These are phyloP conservation scores for Dicrostonyx torquatus DNA, from an alignment of 2,797 vertebrate genomes.

Conservation along the genomic window DNA sequence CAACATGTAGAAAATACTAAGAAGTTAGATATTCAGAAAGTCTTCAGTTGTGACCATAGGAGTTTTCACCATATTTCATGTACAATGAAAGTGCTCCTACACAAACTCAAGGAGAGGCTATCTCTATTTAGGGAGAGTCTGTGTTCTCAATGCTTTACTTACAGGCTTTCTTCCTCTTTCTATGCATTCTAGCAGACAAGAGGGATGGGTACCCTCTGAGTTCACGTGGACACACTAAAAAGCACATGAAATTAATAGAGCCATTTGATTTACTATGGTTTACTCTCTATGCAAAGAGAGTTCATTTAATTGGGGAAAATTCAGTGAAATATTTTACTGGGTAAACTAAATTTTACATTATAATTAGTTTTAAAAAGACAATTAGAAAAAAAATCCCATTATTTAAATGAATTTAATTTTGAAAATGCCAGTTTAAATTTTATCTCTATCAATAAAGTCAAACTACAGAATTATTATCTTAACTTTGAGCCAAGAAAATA, in stretches of 20 bases:
- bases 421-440: neutral
- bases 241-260: neutral
- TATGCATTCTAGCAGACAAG: neutral
- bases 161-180: neutral
- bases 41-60: neutral
- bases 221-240: neutral
- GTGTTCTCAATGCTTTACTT: neutral
- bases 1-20: neutral
- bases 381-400: conserved; percentile 2
- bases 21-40: neutral
- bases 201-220: neutral
- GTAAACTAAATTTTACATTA: neutral
- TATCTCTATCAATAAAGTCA: neutral
- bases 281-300: neutral
- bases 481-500: neutral
- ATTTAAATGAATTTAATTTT: neutral
- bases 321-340: neutral
- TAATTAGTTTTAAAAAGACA: neutral
- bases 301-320: conserved; percentile 6
- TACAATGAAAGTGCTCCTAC: neutral
- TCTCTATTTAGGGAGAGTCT: neutral
- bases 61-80: neutral
- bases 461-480: neutral
- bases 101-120: neutral
- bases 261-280: neutral